Percentiles rank a stretch among this genome's conserved stretches.
phyloP scores from a whole-genome alignment of 2,888 invertebrate genomes.

The Nymphalis urticae region DNA sequence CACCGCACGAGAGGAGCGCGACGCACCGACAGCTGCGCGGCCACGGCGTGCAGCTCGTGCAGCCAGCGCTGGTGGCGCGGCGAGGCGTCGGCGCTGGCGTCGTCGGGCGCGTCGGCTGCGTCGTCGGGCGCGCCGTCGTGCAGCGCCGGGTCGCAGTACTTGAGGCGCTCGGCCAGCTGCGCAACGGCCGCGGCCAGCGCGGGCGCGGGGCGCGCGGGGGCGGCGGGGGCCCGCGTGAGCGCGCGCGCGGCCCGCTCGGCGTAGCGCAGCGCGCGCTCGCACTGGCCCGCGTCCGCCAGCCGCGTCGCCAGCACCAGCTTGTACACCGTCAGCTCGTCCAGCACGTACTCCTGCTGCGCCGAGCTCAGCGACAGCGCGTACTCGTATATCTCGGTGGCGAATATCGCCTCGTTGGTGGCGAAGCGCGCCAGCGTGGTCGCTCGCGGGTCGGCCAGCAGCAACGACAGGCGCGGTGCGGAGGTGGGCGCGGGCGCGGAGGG shows the following conservation, averaged over 20 bases:
- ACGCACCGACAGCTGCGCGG: conserved; percentile 48
- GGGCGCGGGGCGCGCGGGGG: conserved; percentile 67
- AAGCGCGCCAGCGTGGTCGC: conserved; percentile 84
- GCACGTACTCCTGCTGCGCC: conserved; percentile 81
- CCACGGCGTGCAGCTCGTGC: conserved; percentile 52
- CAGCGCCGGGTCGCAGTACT: conserved; percentile 83
- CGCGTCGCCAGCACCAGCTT: conserved; percentile 91
- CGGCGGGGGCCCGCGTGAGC: conserved; percentile 81
- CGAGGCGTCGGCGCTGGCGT: conserved; percentile 55
- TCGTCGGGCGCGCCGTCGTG: conserved; percentile 67
- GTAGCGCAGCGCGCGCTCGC: conserved; percentile 91
- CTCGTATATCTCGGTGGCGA: conserved; percentile 97
- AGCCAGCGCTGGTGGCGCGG: conserved; percentile 64
- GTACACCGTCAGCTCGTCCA: conserved; percentile 90
- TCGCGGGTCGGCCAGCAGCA: conserved; percentile 89
- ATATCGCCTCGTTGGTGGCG: conserved; percentile 91
- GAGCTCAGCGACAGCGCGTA: conserved; percentile 91
- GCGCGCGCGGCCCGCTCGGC: conserved; percentile 89
- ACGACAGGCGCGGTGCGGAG: conserved; percentile 83
- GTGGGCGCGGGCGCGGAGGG: conserved; percentile 55
- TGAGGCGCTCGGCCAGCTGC: conserved; percentile 60
- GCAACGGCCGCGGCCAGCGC: conserved; percentile 40
- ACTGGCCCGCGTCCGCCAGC: conserved; percentile 87
- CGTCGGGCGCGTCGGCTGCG: conserved; percentile 58
- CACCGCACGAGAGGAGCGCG: background rate